These are phyloP conservation scores for Solenodon paradoxus DNA, from an alignment of 2,113 vertebrate genomes.

Conservation along the genomic window DNA sequence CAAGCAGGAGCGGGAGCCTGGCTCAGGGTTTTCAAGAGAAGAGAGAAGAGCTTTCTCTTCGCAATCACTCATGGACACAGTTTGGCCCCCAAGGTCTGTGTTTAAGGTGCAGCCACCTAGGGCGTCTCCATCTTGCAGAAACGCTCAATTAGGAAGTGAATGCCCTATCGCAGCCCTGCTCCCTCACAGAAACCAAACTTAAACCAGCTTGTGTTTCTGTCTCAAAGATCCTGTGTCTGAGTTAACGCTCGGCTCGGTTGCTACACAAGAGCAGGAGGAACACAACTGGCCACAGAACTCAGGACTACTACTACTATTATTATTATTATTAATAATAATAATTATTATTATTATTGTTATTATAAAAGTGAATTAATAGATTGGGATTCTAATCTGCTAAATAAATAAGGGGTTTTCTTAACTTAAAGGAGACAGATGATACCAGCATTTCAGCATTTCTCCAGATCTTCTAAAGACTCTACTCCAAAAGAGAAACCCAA, in stretches of 20 bases:
- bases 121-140: too few species aligned
- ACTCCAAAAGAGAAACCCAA: background rate
- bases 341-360: accelerated
- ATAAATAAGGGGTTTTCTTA: background rate
- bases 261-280: background rate
- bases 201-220: background rate
- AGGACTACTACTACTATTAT: too few species aligned
- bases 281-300: background rate
- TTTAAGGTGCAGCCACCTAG: too few species aligned
- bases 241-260: too few species aligned
- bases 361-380: background rate
- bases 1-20: background rate
- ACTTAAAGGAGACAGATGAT: background rate
- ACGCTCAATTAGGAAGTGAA: too few species aligned
- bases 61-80: background rate
- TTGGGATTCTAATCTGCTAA: too few species aligned
- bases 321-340: too few species aligned
- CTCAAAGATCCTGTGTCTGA: background rate
- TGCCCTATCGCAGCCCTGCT: background rate
- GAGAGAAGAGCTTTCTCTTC: background rate
- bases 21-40: background rate
- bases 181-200: background rate
- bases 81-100: background rate
- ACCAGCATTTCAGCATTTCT: background rate
- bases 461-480: background rate